Base-by-base conservation (phyloP, 2,113 vertebrate species). In the Parotia lawesii region DNA sequence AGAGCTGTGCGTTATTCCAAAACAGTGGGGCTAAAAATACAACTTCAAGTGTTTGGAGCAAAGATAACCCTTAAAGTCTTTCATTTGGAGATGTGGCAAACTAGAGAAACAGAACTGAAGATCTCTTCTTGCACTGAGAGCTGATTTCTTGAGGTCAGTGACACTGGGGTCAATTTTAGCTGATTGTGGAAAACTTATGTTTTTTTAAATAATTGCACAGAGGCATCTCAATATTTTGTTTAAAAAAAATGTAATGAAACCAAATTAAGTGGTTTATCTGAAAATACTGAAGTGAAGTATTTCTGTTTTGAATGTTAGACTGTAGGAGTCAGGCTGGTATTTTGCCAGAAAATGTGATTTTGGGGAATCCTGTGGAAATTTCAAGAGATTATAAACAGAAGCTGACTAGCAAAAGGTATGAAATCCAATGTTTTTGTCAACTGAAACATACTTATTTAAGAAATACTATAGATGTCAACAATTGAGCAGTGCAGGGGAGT, bases 301-400 rank as follows among this genome's bases (percentile, higher is more conserved):
- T 87, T 79, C 12, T 82, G 24, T 73, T 78, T 45, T 82, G 47
- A 72, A 82, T 60, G 47, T 66, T 75, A 66, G 21, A 45, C 69
- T 92, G 62, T 82, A 94, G 66, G 38, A 82, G 47, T 70, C 20
- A 56, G 69, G 18, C 53, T 87, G 67, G 38, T 79, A 40, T 83
- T 95, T 90, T 91, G 56, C 47, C 90, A 88, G 64, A 71, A 91
- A 91, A 73, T 70, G 38, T 74, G 64, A 85, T 85, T 91, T 95
- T 15, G 25, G 78, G 56, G 78, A 89, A 93, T 89, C 89, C 44
- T 82, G 35, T 85, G 71, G 67, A 87, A 89, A 83, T 94, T 88
- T 91, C 44, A 84, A 58, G 56, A 51, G 12, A 20, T 31, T 76
- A 35, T 90, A 64, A 93, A 89, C 15, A 85, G 71, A 91, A 89